Conservation (phyloP, 1,140 invertebrate genomes). For the Megathymus violae region DNA sequence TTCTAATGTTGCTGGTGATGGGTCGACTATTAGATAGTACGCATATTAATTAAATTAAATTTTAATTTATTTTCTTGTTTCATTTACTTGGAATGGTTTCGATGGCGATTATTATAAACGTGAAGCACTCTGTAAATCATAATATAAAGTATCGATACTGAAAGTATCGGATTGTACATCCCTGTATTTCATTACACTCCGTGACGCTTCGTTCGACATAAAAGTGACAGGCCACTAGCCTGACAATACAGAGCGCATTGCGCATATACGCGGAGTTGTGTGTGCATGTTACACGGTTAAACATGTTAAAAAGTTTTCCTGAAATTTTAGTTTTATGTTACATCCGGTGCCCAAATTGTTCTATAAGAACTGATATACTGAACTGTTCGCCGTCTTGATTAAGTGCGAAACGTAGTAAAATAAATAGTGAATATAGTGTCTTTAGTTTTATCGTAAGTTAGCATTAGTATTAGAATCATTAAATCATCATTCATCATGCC, state of each 20-base stretch:
- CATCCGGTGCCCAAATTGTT: constrained; percentile 77
- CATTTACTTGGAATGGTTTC: no score
- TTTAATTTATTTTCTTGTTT: no score
- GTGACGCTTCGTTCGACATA: constrained; percentile 34
- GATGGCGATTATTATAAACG: no score
- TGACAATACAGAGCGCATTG: constrained; percentile 59
- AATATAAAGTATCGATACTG: neutral
- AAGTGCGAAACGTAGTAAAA: constrained; percentile 80
- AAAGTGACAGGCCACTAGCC: constrained; percentile 61
- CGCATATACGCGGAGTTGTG: constrained; percentile 74
- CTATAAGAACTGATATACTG: constrained; percentile 82
- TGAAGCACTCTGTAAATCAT: neutral
- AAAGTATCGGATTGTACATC: neutral
- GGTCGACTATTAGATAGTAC: no score
- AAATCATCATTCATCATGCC: constrained; percentile 71
- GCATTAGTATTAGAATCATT: constrained; percentile 55
- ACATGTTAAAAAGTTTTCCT: constrained; percentile 84
- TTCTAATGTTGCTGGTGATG: no score
- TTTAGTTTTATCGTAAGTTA: constrained; percentile 60
- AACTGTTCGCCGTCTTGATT: constrained; percentile 83
- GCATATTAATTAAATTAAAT: no score
- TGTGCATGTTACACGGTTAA: constrained; percentile 82
- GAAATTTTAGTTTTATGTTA: constrained; percentile 84
- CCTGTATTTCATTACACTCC: neutral
- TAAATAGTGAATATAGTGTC: constrained; percentile 76